Evolutionary conservation across 2,113 vertebrate genomes (phyloP), one percentile per base, ranked within the genome.

Genomic region (Nibea coibor): DNA sequence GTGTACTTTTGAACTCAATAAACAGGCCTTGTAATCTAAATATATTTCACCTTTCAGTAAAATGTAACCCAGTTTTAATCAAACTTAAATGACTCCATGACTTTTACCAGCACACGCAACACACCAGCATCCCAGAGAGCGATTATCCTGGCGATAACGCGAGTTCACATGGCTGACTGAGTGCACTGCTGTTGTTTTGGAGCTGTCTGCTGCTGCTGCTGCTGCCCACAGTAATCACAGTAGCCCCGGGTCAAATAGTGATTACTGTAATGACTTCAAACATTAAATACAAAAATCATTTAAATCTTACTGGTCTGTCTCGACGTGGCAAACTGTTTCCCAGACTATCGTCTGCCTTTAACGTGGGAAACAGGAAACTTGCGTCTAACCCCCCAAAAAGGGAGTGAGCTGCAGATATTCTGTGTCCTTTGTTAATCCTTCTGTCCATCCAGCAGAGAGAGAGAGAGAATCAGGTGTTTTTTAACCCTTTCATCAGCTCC

Each of bases 301-400:
- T 10, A 70, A 81, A 42, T 62, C 47, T 65, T 51, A 48, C n/a
- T 51, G 35, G 16, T 78, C 35, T 28, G 80, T 63, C 68, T 69
- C 67, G 43, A 76, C 19, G 4, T 43, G 22, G 61, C 17, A 42
- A 58, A 72, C 59, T 75, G 62, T 75, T 89, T 92, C 87, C 79
- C 90, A 90, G 88, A 78, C 76, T 31, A 10, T 51, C 11, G 53
- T 85, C 67, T 83, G 39, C 48, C 31, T 86, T 75, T 14, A 78
- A 88, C 50, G 68, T 90, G 91, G 88, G 90, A 89, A 92, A 92
- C 92, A 93, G 92, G 90, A 93, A 94, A 71, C 75, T 26, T 22
- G 53, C 6, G 84, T 91, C 87, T 85, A 86, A 39, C 67, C 63
- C 72, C 64, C 28, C 35, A 54, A 75, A 80, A 50, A 7, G 35